Conservation (phyloP, 2,113 vertebrate genomes). For the Alligator sinensis region DNA sequence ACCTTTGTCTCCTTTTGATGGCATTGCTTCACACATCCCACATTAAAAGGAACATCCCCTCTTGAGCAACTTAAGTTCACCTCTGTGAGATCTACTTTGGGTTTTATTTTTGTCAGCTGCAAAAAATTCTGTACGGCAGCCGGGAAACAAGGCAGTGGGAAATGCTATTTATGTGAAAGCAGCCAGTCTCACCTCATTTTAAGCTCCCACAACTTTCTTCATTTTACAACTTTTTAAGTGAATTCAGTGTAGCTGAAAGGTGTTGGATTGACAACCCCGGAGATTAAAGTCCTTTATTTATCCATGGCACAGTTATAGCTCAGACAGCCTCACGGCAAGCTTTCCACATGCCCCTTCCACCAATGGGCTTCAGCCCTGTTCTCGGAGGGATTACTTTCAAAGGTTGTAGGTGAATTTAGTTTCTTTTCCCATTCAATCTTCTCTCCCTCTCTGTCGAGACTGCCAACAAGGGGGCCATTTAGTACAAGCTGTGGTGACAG, state of each 20-base stretch:
- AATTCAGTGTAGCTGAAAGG: not conserved
- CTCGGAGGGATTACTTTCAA: not conserved
- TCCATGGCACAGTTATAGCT: not conserved
- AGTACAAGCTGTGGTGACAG: not conserved
- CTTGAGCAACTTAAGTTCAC: slow-evolving; percentile 4
- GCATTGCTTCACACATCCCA: slow-evolving; percentile 31
- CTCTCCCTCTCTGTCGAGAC: not conserved
- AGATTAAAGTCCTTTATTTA: slow-evolving; percentile 25
- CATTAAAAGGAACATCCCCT: not conserved
- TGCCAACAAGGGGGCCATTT: not conserved
- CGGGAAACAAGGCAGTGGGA: not conserved
- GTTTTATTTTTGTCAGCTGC: not conserved
- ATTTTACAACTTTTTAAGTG: not conserved
- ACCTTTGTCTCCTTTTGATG: slow-evolving; percentile 53
- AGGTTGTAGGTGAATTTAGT: not conserved
- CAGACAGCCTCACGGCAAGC: not conserved
- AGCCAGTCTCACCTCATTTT: not conserved
- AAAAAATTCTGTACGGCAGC: not conserved
- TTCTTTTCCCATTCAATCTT: not conserved
- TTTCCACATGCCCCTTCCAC: not conserved
- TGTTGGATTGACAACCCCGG: not conserved
- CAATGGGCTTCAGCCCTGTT: not conserved
- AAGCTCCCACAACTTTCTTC: not conserved
- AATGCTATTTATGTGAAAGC: not conserved
- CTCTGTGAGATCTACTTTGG: not conserved